Percentiles rank a stretch among this genome's conserved stretches.
Evolutionary conservation across 2,888 invertebrate species (phyloP).

Genomic region (Drosophila nigritarsus): DNA sequence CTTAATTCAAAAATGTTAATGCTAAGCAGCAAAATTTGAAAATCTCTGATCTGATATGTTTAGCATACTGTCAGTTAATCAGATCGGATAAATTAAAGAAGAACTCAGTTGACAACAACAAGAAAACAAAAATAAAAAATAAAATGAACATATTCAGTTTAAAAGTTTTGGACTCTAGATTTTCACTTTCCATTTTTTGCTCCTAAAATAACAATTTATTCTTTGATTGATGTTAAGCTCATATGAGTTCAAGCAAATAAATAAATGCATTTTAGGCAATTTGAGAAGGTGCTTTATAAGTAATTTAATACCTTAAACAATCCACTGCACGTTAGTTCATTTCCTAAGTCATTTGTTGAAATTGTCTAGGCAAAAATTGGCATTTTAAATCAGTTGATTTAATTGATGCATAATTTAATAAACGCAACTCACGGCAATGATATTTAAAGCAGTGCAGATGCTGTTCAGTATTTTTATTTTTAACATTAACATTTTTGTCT

Average conservation of each 20-base stretch:
- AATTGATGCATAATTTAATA: conserved; percentile 9
- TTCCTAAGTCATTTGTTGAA: conserved; percentile 20
- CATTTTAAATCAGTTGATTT: background rate
- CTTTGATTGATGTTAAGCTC: background rate
- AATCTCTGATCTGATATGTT: background rate
- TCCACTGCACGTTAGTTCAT: conserved; percentile 15
- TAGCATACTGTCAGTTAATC: too few relatives aligned
- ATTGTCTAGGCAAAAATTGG: background rate
- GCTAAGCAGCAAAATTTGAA: too few relatives aligned
- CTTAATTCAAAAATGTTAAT: background rate
- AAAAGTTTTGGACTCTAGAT: background rate
- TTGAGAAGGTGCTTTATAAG: background rate
- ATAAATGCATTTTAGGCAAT: background rate
- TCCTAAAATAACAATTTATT: background rate
- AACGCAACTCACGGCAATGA: background rate
- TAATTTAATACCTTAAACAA: background rate
- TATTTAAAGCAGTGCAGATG: background rate
- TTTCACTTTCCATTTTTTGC: background rate
- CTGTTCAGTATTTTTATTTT: background rate
- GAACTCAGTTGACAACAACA: too few relatives aligned
- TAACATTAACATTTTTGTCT: background rate
- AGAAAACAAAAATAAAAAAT: too few relatives aligned
- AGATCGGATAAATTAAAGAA: background rate
- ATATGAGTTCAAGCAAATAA: background rate
- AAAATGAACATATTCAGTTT: background rate